Evolutionary conservation across 2,113 vertebrate species (phyloP).

Genomic region (Aythya baeri): DNA sequence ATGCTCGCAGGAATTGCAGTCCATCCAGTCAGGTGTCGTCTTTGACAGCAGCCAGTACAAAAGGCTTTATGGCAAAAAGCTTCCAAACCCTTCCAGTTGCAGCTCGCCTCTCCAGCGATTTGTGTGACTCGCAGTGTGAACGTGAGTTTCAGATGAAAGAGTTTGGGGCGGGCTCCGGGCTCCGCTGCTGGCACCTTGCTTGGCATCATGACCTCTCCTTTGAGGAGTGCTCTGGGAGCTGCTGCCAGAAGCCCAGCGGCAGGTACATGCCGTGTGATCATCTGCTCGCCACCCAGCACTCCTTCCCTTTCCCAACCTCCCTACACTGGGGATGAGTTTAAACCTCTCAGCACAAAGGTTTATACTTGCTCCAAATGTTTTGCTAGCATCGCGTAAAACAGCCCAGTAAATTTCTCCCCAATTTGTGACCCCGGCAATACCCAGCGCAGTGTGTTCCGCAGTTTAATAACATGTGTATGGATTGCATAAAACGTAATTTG

Average conservation of each 20-base stretch:
- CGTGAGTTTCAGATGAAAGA: not conserved
- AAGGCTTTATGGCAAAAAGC: slow-evolving; percentile 12
- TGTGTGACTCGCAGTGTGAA: not conserved
- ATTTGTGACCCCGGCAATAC: not conserved
- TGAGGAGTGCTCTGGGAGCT: not conserved
- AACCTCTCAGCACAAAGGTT: not conserved
- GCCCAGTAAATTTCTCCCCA: not conserved
- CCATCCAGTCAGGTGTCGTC: not conserved
- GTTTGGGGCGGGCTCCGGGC: not conserved
- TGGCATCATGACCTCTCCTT: not conserved
- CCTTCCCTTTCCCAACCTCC: not conserved
- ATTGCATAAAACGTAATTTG: not conserved
- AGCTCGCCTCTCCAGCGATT: not conserved
- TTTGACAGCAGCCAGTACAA: slow-evolving; percentile 38
- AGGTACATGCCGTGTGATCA: not conserved
- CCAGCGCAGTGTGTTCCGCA: accelerated
- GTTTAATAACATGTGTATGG: not conserved
- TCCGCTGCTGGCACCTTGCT: not conserved
- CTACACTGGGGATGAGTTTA: not conserved
- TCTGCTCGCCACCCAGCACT: accelerated
- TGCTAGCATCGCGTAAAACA: not conserved
- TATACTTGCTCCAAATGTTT: not conserved
- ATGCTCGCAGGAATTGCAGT: not conserved
- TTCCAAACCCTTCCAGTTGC: not conserved
- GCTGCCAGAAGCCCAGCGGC: not conserved